Evolutionary conservation across 64 coral and sea anemone genomes (phyloP).

Genomic region (Hydrozoanthus tunicans): DNA sequence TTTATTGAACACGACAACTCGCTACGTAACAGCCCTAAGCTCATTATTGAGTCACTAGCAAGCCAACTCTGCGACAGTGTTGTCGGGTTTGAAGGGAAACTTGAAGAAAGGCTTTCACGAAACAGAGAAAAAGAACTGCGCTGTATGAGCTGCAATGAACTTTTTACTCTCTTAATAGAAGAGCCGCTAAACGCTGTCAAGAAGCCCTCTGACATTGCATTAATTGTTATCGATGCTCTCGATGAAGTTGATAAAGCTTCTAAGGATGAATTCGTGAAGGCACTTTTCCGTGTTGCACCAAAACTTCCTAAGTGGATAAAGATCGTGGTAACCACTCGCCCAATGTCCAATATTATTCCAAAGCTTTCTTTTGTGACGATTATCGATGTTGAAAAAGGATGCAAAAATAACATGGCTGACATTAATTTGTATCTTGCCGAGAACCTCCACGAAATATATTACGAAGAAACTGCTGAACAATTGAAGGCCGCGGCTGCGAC

Average conservation of each 20-base stretch:
- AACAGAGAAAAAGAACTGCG: slow-evolving; percentile 11
- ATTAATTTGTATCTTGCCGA: slow-evolving; percentile 23
- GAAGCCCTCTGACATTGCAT: background rate
- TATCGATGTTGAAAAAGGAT: slow-evolving; percentile 10
- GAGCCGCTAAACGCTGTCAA: slow-evolving; percentile 41
- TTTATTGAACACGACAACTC: slow-evolving; percentile 69
- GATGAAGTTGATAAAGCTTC: slow-evolving; percentile 28
- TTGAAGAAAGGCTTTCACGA: slow-evolving; percentile 53
- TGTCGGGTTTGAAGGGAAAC: slow-evolving; percentile 31
- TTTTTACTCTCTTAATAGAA: slow-evolving; percentile 63
- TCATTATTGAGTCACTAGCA: slow-evolving; percentile 74
- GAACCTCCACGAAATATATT: background rate
- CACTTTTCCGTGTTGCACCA: slow-evolving; percentile 31
- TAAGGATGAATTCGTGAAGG: slow-evolving; percentile 33
- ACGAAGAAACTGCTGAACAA: background rate
- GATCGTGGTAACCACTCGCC: slow-evolving; percentile 14
- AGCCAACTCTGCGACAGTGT: slow-evolving; percentile 56
- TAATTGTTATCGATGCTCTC: slow-evolving; percentile 42
- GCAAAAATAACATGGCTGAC: slow-evolving; percentile 38
- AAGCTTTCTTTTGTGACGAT: slow-evolving; percentile 16
- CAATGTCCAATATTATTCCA: background rate
- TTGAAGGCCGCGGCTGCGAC: background rate
- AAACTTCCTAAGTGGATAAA: slow-evolving; percentile 45
- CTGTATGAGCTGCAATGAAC: slow-evolving; percentile 44
- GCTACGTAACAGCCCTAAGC: slow-evolving; percentile 42